These are phyloP conservation scores for Motacilla tschutschensis DNA, from an alignment of 2,113 vertebrate genomes.

Conservation along the genomic window DNA sequence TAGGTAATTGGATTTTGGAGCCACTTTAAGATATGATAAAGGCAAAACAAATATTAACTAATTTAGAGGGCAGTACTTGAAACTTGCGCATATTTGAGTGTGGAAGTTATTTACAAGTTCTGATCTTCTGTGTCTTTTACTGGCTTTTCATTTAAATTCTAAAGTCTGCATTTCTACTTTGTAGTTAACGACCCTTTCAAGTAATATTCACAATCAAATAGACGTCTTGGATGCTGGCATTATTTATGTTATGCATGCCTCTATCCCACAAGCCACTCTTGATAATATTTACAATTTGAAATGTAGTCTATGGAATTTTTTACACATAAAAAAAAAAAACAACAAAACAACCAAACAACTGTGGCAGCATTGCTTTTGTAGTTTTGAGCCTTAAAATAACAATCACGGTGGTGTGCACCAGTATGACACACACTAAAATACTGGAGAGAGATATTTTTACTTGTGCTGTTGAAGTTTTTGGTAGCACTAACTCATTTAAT, in stretches of 20 bases:
- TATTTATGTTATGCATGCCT: constrained; percentile 28
- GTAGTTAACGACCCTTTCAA: constrained; percentile 15
- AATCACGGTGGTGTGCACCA: constrained; percentile 11
- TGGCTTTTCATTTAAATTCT: constrained; percentile 8
- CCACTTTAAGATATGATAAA: constrained; percentile 17
- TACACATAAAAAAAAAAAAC: background rate
- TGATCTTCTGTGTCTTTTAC: background rate
- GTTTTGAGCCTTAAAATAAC: constrained; percentile 39
- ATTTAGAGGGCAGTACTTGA: constrained; percentile 3
- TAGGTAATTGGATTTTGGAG: constrained; percentile 43
- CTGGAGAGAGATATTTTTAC: constrained; percentile 43
- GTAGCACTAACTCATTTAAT: constrained; percentile 31
- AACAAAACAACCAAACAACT: background rate
- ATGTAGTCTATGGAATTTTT: constrained; percentile 22
- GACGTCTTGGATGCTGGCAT: background rate
- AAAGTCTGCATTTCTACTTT: background rate
- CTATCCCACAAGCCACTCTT: background rate
- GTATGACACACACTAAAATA: constrained; percentile 24
- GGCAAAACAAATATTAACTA: constrained; percentile 4
- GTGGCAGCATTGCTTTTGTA: constrained; percentile 26
- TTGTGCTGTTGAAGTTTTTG: constrained; percentile 29
- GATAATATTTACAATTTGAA: constrained; percentile 21
- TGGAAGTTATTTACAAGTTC: background rate
- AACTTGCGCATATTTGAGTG: background rate
- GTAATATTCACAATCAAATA: background rate